Base-by-base conservation (phyloP, 2,888 invertebrate species). In the Chironomus riparius region DNA sequence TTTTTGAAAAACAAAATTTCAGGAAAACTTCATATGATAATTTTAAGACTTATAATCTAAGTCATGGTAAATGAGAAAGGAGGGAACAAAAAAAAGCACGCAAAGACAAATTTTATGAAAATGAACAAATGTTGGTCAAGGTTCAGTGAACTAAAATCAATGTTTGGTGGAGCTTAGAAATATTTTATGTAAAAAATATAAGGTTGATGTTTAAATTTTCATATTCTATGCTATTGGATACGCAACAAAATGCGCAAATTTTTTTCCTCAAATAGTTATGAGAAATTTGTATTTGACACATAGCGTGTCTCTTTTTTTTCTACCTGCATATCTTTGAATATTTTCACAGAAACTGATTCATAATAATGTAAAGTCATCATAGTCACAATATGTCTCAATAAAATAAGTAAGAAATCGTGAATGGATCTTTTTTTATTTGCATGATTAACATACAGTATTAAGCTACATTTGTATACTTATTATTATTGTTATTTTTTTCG, bases 81-180 rank as follows among this genome's bases (percentile, higher is more conserved):
- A 74, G 74, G 71, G 74, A 62, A 24, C 65, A 65, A 65, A 22
- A 15, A 22, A 21, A 65, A 24, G 1, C 22, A 10, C n/a, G 56
- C 15, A n/a, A 12, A 65, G 13, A 65, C 4, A 24, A 65, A n/a
- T 10, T 10, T 1, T 10, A 7, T 1, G 2, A 38, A 38, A 38
- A 10, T 24, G 56, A 50, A 12, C 7, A 24, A 48, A 74, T 47
- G n/a, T 72, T 62, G 72, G 72, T 72, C 72, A 74, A 74, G 68
- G 74, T 74, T 74, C 74, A 74, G n/a, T 74, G 74, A 74, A 74
- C 50, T 22, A 7, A 24, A 47, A 15, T 48, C 10, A 13, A 13
- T 70, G 6, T 5, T 28, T 47, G 74, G 68, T 74, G 74, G 74
- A 74, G 74, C 74, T 74, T 74, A 68, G 62, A 50, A 50, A 50